Conservation (phyloP, 2,797 vertebrate genomes). For the Decapterus maruadsi region DNA sequence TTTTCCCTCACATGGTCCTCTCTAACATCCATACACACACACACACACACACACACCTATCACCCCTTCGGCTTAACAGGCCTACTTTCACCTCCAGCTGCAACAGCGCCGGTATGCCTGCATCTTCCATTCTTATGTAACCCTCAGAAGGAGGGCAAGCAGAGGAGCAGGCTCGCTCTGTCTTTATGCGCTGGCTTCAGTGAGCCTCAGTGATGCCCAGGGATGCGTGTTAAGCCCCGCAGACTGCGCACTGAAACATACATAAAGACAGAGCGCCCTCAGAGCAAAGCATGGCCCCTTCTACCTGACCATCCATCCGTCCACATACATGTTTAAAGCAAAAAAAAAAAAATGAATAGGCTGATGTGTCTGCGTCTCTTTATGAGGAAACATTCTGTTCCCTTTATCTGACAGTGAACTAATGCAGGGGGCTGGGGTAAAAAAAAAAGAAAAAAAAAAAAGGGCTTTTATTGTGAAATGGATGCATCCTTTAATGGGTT, state of each 20-base stretch:
- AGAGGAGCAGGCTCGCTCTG: slow-evolving; percentile 60
- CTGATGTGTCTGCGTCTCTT: slow-evolving; percentile 49
- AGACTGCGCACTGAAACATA: slow-evolving; percentile 72
- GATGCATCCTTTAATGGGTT: slow-evolving; percentile 72
- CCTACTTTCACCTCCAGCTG: slow-evolving; percentile 70
- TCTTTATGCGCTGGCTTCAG: slow-evolving; percentile 73
- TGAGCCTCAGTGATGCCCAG: slow-evolving; percentile 73
- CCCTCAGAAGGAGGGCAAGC: slow-evolving; percentile 65
- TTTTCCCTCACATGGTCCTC: slow-evolving; percentile 30
- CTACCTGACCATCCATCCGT: slow-evolving; percentile 63
- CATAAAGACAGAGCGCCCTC: slow-evolving; percentile 68
- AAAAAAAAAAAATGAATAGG: slow-evolving; percentile 67
- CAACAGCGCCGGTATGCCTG: slow-evolving; percentile 51
- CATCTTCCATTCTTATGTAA: slow-evolving; percentile 77
- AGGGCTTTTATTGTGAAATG: slow-evolving; percentile 76
- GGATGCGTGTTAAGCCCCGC: slow-evolving; percentile 69
- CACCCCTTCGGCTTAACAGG: slow-evolving; percentile 58
- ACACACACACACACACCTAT: slow-evolving; percentile 46
- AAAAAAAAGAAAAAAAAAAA: slow-evolving; percentile 18
- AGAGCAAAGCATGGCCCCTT: slow-evolving; percentile 23
- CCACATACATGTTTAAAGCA: slow-evolving; percentile 68
- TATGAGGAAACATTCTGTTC: slow-evolving; percentile 62
- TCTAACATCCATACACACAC: slow-evolving; percentile 10
- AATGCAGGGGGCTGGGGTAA: slow-evolving; percentile 57
- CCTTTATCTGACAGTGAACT: slow-evolving; percentile 70